Base-by-base conservation (phyloP, 2,888 invertebrate genomes). In the Bellardia pandia region DNA sequence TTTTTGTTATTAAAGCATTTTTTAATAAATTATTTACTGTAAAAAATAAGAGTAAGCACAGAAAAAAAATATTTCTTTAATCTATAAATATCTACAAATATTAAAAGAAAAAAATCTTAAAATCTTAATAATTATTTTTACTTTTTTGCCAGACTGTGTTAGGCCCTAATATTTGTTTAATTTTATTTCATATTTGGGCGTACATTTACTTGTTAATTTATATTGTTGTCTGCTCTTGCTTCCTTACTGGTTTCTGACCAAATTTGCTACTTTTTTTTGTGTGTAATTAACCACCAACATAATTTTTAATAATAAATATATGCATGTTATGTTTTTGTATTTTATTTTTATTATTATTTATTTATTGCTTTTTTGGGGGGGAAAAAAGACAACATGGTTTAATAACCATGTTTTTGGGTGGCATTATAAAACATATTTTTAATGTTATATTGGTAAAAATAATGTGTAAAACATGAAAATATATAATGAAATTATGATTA, bases 281-380 rank as follows among this genome's bases (percentile, higher is more conserved):
- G 83, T 86, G 76, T 86, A 80, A 86, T 86, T 80, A 86, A 86
- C 86, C 86, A 80, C 80, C 76, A 86, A 86, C 86, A 86, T 66
- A 53, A 86, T 80, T 84, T 86, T 86, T 84, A 86, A 80, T 86
- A 86, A 79, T 45, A 45, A 45, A 45, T 64, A 51, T 40, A 56
- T 53, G 60, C 48, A 53, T 85, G 71, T 77, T 75, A 42, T 42
- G 23, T 14, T 48, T 48, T 51, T n/a, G 75, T 75, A 56, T 79
- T 53, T 33, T 86, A n/a, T 68, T 40, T 7, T 30, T 62, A 7
- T 40, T 64, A n/a, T n/a, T 75, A 45, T 60, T 74, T 16, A 60
- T 60, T 79, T 75, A 74, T 66, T 68, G 11, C 51, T 64, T 66
- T 23, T n/a, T 13, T 16, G 53, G 14, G 6, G 13, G 53, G 14